Base-by-base conservation (phyloP, 2,113 vertebrate species). In the Nerophis ophidion region DNA sequence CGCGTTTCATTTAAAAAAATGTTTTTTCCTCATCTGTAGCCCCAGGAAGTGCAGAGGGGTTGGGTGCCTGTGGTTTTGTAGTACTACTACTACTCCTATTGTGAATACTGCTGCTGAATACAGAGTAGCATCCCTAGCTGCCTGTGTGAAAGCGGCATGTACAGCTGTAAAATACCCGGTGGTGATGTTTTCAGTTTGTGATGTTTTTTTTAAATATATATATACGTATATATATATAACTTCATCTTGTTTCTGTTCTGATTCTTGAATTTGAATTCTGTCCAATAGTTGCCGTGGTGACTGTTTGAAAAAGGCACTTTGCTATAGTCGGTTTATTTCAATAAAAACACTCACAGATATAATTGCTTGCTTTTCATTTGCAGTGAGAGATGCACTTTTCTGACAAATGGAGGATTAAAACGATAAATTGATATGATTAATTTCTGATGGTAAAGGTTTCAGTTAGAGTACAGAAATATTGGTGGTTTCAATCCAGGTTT, bases 111-210 rank as follows among this genome's bases (percentile, higher is more conserved):
- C 19, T 26, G 1, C 19, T 35, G 3, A 35, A 53, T 8, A 14
- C 34, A 4, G 51, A 53, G 51, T 13, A 48, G 12, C 63, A 73
- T 66, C 61, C 68, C 48, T 66, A 66, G 68, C 76, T 72, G 72
- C 80, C 65, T 78, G 76, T 74, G 50, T 38, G 79, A 85, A 79
- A 78, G 76, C 79, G 84, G 86, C 86, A 83, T 89, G 85, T 74
- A 17, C 84, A 81, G 81, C 76, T 84, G 80, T 87, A 75, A 83
- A 80, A 81, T 76, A 79, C 76, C 76, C 74, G 84, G 84, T 88
- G 74, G 83, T 89, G 83, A 80, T 84, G 80, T 86, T 82, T 84
- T 88, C 64, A 82, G 78, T 87, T 84, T 70, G 80, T 83, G 83
- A 81, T 80, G 81, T 69, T 84, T 73, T 3, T 79, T 76, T 90